These are phyloP conservation scores for Anolis carolinensis DNA, from an alignment of 2,113 vertebrate species.

Conservation along the genomic window DNA sequence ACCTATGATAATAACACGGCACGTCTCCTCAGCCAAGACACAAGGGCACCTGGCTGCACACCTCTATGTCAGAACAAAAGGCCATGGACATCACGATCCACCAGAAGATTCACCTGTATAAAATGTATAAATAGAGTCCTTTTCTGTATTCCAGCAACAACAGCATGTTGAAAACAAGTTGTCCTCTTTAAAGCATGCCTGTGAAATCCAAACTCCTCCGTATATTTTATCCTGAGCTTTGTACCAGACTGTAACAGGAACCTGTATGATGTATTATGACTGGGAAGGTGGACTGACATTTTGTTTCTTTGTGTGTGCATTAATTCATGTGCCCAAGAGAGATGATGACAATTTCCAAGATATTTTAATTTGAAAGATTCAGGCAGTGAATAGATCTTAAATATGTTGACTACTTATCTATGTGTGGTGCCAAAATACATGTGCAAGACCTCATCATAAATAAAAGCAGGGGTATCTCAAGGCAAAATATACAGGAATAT, in stretches of 20 bases:
- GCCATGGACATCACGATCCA: neutral
- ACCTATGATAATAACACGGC: neutral
- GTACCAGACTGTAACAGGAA: neutral
- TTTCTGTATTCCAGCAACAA: neutral
- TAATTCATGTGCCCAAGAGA: neutral
- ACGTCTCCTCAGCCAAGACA: neutral
- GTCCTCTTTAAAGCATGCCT: neutral
- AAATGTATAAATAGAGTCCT: neutral
- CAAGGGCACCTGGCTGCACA: neutral
- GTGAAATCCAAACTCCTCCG: neutral
- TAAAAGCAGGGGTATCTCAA: neutral
- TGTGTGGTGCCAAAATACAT: too few species aligned
- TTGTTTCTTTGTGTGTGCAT: neutral
- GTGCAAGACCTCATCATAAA: too few species aligned
- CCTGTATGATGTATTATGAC: neutral
- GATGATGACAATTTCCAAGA: too few species aligned
- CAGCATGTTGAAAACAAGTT: neutral
- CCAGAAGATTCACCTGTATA: neutral
- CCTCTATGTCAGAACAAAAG: neutral
- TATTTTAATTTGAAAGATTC: neutral
- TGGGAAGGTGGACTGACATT: neutral
- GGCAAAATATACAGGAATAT: neutral
- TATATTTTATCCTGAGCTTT: neutral
- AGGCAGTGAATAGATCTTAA: neutral
- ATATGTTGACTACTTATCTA: neutral